Base-by-base conservation (phyloP, 1,140 invertebrate genomes). In the Bombus confusus region DNA sequence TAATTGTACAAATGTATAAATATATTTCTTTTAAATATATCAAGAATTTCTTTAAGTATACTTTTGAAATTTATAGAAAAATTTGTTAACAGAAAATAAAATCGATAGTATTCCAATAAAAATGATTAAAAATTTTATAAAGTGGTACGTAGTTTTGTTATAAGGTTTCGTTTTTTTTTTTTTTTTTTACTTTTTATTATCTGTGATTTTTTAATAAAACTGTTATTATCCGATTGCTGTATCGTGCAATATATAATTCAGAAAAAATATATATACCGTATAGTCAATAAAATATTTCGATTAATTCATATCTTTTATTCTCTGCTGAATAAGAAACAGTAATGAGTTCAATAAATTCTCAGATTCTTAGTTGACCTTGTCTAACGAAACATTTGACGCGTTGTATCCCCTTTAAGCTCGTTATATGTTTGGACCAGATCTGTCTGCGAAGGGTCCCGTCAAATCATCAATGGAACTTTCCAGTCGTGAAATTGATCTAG, bases 391-490 rank as follows among this genome's bases (percentile, higher is more conserved):
- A 57, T 71, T 77, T 28, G 62, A 52, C 1, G 4, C 4, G 28
- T 25, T 68, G 12, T 66, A 82, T 82, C 18, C 43, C 22, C 28
- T 76, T 78, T 84, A 79, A 71, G 37, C 25, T 72, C 37, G 41
- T 84, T 78, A 39, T 18, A 37, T 12, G 75, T 79, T 71, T 71
- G 15, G 31, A 28, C 31, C 43, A 47, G 31, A 69, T 69, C 28
- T 9, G 34, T 6, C 18, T n/a, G 22, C 3, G 5, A 52, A 68
- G 39, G 25, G 47, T 0, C 8, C 5, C 13, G 39, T 28, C 12
- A 52, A 28, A 59, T 69, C 34, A 8, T 22, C 8, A 43, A 41
- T 59, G 75, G 66, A 84, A 84, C 28, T 71, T 84, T 84, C 75
- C 75, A 62, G 47, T 43, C 28, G 31, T 9, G 2, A 10, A n/a